Evolutionary conservation across 2,113 vertebrate species (phyloP), one percentile per base, ranked within the genome.

Genomic region (Potamarius usumacintae): DNA sequence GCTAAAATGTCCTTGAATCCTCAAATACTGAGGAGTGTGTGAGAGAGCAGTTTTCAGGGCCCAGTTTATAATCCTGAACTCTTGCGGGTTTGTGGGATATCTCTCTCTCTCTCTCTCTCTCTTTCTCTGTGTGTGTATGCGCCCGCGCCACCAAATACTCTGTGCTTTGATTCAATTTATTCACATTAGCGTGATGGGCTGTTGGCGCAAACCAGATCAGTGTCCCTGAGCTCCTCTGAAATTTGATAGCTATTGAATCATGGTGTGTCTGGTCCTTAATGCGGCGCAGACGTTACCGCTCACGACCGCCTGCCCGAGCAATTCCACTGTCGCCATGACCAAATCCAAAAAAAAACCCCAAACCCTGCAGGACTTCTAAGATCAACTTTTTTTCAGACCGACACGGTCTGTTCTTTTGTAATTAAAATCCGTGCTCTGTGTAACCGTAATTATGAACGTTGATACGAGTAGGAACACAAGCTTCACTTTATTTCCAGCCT

Each of bases 151-250:
- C 6, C 57, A 62, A 25, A 42, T 15, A 34, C 0, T 12, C 63
- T 85, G 86, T 57, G 42, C 20, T 78, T 60, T 57, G 60, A 71
- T 88, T 85, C n/a, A 48, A 87, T 87, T 88, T 90, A 20, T 90
- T 77, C 86, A 71, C 82, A 69, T 88, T 90, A 27, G 57, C 30
- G 65, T 71, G 83, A 86, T 81, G 65, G 65, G 84, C 71, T 89
- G 76, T 85, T 87, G 77, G 57, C 17, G 8, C 79, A 88, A 88
- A 89, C 80, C 74, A 79, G 72, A 86, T 89, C 84, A 83, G 34
- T n/a, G 53, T 74, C 57, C 52, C 78, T 48, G 22, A 15, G 63
- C 86, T 30, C 72, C 79, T 85, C 82, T 85, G 78, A 62, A 83
- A 89, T 71, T 55, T 17, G n/a, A 71, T 55, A n/a, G 48, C 78